A percentile compares a stretch with the other conserved stretches of the same genome.
Evolutionary conservation across 2,888 invertebrate genomes (phyloP).

Genomic region (Eremobia ochroleuca): DNA sequence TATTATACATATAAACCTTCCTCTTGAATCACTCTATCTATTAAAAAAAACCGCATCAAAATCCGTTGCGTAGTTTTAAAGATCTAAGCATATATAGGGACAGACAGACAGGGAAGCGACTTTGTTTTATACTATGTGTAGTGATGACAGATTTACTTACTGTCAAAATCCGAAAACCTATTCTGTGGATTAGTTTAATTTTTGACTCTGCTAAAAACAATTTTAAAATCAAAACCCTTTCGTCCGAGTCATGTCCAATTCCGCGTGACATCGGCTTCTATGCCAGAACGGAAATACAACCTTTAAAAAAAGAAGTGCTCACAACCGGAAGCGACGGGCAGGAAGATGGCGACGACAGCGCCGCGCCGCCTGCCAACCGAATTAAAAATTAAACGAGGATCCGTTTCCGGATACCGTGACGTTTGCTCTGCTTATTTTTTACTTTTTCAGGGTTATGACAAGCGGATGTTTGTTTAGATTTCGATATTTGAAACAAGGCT

Average conservation of each 20-base stretch:
- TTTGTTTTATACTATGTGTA: too few species aligned
- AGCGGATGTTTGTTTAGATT: constrained; percentile 53
- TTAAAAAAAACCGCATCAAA: too few species aligned
- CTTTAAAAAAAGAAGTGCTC: constrained; percentile 85
- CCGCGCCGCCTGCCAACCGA: constrained; percentile 83
- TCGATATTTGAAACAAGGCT: constrained; percentile 30
- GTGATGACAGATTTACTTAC: neutral
- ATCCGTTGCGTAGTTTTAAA: too few species aligned
- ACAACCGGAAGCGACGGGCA: constrained; percentile 87
- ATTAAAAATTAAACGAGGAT: constrained; percentile 90
- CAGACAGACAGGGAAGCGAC: too few species aligned
- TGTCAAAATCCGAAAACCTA: neutral
- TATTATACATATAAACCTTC: too few species aligned
- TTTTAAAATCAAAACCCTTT: constrained; percentile 48
- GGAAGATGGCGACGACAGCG: constrained; percentile 89
- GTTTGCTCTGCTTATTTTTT: constrained; percentile 74
- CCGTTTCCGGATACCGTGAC: constrained; percentile 88
- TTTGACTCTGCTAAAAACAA: constrained; percentile 7
- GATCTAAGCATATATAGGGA: too few species aligned
- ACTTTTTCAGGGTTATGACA: constrained; percentile 59
- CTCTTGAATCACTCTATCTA: too few species aligned
- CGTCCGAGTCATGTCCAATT: constrained; percentile 73
- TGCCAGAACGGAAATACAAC: constrained; percentile 88
- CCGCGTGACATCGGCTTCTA: constrained; percentile 79
- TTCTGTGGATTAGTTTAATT: neutral